Conservation (phyloP, 1,140 invertebrate species). For the Eupeodes corollae region DNA sequence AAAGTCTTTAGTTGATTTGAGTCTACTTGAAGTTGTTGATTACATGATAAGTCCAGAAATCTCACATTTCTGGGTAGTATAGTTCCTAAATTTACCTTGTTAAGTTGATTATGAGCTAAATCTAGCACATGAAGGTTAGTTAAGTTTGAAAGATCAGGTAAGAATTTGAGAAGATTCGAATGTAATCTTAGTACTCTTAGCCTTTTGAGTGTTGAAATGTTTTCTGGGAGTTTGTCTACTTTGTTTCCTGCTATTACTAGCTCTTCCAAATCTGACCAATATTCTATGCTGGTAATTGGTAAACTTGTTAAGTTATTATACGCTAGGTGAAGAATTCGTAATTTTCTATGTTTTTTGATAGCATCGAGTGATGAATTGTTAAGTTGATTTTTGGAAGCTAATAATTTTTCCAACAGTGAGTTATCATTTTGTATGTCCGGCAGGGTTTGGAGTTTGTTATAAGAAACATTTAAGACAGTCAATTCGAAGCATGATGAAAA, state of each 20-base stretch:
- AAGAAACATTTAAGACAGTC: constrained; percentile 62
- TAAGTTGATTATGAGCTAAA: constrained; percentile 72
- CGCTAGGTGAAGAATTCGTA: constrained; percentile 62
- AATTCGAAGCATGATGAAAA: constrained; percentile 60
- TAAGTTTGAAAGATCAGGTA: constrained; percentile 64
- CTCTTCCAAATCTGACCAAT: constrained; percentile 69
- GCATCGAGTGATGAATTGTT: constrained; percentile 58
- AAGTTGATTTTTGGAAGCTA: constrained; percentile 65
- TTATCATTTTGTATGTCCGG: constrained; percentile 47
- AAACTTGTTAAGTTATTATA: constrained; percentile 65
- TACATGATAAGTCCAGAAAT: constrained; percentile 75
- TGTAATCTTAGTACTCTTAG: constrained; percentile 66
- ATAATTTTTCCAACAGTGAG: constrained; percentile 56
- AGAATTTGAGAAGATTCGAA: constrained; percentile 62
- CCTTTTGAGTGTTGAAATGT: constrained; percentile 57
- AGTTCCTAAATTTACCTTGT: constrained; percentile 60
- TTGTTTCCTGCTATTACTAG: constrained; percentile 72
- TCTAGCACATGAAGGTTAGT: constrained; percentile 66
- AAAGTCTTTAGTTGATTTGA: constrained; percentile 68
- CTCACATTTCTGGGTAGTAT: constrained; percentile 69
- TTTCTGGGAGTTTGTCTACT: constrained; percentile 62
- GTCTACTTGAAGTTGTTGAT: constrained; percentile 66
- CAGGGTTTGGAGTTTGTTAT: constrained; percentile 59
- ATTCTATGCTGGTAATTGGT: constrained; percentile 59
- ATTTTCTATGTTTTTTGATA: constrained; percentile 49